Percentiles rank a stretch among this genome's conserved stretches.
Evolutionary conservation across 2,113 vertebrate genomes (phyloP).

Genomic region (Bufo gargarizans): DNA sequence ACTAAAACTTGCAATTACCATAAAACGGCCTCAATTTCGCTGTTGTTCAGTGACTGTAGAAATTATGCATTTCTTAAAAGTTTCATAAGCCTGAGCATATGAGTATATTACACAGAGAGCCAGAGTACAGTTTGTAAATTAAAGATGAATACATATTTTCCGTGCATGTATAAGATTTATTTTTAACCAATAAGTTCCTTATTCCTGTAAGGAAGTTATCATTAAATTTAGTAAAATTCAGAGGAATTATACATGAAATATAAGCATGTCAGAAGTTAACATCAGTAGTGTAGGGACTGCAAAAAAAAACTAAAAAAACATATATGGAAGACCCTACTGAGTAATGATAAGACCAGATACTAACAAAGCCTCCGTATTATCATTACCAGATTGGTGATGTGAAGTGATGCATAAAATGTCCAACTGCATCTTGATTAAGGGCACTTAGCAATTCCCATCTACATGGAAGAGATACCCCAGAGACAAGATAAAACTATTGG

Average conservation of each 20-base stretch:
- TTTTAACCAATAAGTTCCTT: not conserved
- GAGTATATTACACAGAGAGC: not conserved
- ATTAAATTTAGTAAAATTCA: not conserved
- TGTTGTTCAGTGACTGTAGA: not conserved
- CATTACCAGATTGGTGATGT: not conserved
- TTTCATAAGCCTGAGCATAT: not conserved
- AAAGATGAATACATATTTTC: conserved; percentile 6
- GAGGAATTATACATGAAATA: not conserved
- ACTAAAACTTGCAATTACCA: conserved; percentile 19
- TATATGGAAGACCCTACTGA: not conserved
- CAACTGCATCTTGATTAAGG: not conserved
- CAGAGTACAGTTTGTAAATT: not conserved
- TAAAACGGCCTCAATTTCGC: not conserved
- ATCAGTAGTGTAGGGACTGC: not conserved
- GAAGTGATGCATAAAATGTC: not conserved
- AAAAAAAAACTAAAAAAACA: too few relatives aligned
- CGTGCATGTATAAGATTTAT: not conserved
- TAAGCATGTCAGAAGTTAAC: not conserved
- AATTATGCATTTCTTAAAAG: conserved; percentile 9
- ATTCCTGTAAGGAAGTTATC: not conserved
- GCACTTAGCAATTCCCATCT: not conserved
- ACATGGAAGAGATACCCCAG: not conserved
- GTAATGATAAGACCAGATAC: not conserved
- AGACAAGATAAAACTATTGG: not conserved
- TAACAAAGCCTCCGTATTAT: not conserved